Evolutionary conservation across 2,113 vertebrate genomes (phyloP).

Genomic region (Otis tarda): DNA sequence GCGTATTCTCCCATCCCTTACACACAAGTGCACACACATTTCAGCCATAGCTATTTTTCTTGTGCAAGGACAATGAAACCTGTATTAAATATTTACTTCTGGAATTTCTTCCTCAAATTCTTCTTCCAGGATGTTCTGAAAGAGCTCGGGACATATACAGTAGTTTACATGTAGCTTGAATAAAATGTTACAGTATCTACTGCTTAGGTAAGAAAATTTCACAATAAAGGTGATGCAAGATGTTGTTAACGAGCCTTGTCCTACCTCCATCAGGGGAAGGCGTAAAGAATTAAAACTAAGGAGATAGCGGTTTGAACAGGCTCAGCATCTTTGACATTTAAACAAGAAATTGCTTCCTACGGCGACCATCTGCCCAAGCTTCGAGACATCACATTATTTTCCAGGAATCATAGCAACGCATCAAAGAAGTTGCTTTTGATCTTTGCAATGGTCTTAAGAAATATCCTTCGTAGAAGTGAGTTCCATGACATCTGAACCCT

Average conservation of each 20-base stretch:
- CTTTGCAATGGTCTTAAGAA: not conserved
- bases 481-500: not conserved
- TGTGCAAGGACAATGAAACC: not conserved
- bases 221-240: not conserved
- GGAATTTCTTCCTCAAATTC: not conserved
- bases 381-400: not conserved
- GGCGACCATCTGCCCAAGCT: not conserved
- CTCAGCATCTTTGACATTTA: not conserved
- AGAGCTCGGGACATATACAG: not conserved
- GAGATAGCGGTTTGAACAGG: not conserved
- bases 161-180: not conserved
- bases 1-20: not conserved
- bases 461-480: not conserved
- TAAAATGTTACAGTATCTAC: not conserved
- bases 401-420: not conserved
- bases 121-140: not conserved
- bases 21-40: not conserved
- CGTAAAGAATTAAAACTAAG: not conserved
- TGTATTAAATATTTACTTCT: not conserved
- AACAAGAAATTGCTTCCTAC: not conserved
- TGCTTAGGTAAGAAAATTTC: not conserved
- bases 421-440: not conserved
- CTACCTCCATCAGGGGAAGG: rapidly evolving
- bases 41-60: not conserved
- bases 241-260: not conserved